Percentiles rank a stretch among this genome's conserved stretches.
These are phyloP conservation scores for Hyles euphorbiae DNA, from an alignment of 1,140 invertebrate species.

Conservation along the genomic window DNA sequence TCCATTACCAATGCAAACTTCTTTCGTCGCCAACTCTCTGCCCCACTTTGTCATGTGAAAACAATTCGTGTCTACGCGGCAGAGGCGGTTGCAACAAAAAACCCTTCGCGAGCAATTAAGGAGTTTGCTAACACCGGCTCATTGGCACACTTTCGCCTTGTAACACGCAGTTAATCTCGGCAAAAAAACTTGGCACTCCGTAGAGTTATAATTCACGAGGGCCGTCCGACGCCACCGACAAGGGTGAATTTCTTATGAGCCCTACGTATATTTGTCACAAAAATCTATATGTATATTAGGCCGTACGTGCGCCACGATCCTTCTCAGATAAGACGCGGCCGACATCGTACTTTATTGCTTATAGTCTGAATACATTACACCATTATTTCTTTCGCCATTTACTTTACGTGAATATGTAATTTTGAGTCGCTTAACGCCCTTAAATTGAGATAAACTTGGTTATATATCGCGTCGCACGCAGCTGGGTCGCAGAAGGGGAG, in stretches of 20 bases:
- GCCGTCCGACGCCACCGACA: slow-evolving; percentile 40
- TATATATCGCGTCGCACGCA: slow-evolving; percentile 32
- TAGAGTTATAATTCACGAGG: slow-evolving; percentile 61
- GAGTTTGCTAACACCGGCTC: slow-evolving; percentile 52
- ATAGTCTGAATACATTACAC: slow-evolving; percentile 19
- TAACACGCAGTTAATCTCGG: slow-evolving; percentile 65
- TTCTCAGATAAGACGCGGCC: slow-evolving; percentile 21
- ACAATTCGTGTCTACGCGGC: slow-evolving; percentile 30
- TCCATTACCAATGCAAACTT: slow-evolving; percentile 30
- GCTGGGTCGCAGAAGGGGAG: slow-evolving; percentile 36
- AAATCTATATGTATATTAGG: slow-evolving; percentile 41
- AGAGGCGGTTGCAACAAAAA: slow-evolving; percentile 44
- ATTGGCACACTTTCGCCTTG: slow-evolving; percentile 62
- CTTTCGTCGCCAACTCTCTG: slow-evolving; percentile 12
- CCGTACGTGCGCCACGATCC: slow-evolving; percentile 18
- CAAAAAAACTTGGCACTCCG: slow-evolving; percentile 55
- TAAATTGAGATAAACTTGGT: slow-evolving; percentile 40
- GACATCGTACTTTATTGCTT: slow-evolving; percentile 24
- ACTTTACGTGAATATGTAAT: slow-evolving; percentile 24
- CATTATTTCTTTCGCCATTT: slow-evolving; percentile 20
- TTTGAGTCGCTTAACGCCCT: slow-evolving; percentile 20
- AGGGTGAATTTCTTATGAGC: slow-evolving; percentile 63
- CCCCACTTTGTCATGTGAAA: slow-evolving; percentile 30
- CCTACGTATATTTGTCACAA: slow-evolving; percentile 52
- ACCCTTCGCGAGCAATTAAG: slow-evolving; percentile 57